Base-by-base conservation (phyloP, 2,113 vertebrate species). In the Seriola rivoliana region DNA sequence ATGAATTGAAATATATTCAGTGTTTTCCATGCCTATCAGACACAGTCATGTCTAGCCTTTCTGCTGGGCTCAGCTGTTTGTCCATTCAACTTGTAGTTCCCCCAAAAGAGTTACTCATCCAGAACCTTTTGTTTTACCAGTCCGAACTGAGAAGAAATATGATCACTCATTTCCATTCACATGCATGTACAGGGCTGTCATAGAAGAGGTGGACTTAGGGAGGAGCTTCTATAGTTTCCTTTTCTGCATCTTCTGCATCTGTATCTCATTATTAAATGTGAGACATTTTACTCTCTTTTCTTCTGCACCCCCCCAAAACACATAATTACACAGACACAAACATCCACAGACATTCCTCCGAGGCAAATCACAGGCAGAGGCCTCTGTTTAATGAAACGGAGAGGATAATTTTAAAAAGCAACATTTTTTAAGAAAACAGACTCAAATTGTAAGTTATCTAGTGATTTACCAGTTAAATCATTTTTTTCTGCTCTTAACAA, bases 191-290 rank as follows among this genome's bases (percentile, higher is more conserved):
- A 54, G 21, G 21, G 8, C 23, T 54, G 69, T 25, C 38, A 34
- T 8, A 8, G 6, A 23, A 21, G 14, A 11, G 9, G 25, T 23
- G 16, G 12, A 16, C 32, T 58, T n/a, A 44, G 34, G 40, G 54
- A 63, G 62, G 21, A 29, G 32, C 32, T 36, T 23, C 50, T 11
- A 36, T 16, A 68, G 7, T 23, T 44, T 7, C 8, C 68, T 42
- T 5, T 32, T 40, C 3, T 64, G 44, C 65, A 71, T 67, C 64
- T 38, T 42, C 8, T 69, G 46, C 71, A 71, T 71, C 69, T 86
- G 54, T 11, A 44, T 67, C n/a, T 58, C 38, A 25, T 62, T 74
- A 46, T 52, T 52, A 76, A 76, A 25, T 42, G 12, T 46, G 16
- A 70, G 36, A 65, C 14, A 46, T 52, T 70, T 59, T 29, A 42